phyloP scores from a whole-genome alignment of 2,797 vertebrate species.

The Lates japonicus region DNA sequence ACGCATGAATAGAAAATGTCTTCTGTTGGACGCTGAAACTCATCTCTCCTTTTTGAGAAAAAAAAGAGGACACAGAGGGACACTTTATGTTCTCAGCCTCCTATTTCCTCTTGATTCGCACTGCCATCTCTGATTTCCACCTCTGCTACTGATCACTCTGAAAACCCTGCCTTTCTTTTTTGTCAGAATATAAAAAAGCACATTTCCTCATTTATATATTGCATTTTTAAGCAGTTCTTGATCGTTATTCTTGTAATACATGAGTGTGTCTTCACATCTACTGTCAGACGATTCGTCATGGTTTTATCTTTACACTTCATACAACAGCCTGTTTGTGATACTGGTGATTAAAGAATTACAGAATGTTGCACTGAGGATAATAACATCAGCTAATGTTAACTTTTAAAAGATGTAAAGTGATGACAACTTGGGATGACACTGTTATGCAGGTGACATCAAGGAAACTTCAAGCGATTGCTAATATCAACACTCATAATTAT shows the following conservation, averaged over 20 bases:
- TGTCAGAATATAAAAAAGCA: neutral
- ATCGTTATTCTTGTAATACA: slow-evolving; percentile 9
- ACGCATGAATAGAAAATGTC: slow-evolving; percentile 13
- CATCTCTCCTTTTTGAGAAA: neutral
- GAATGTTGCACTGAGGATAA: neutral
- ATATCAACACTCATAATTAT: neutral
- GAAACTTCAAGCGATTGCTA: neutral
- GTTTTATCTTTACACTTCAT: neutral
- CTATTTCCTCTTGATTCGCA: slow-evolving; percentile 14
- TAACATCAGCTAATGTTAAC: neutral
- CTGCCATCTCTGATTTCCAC: slow-evolving; percentile 31
- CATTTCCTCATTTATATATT: neutral
- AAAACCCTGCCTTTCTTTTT: neutral
- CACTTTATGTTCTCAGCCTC: slow-evolving; percentile 15
- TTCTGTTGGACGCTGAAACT: slow-evolving; percentile 12
- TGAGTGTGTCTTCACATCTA: slow-evolving; percentile 1
- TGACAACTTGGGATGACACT: neutral
- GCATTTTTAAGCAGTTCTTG: slow-evolving; percentile 1
- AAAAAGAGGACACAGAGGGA: neutral
- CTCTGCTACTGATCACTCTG: slow-evolving; percentile 23
- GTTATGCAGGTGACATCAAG: neutral
- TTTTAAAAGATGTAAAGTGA: neutral
- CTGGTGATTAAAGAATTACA: neutral
- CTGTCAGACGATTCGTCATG: neutral
- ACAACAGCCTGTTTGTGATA: neutral